Evolutionary conservation across 2,888 invertebrate species (phyloP).

Genomic region (Morpho deidamia): DNA sequence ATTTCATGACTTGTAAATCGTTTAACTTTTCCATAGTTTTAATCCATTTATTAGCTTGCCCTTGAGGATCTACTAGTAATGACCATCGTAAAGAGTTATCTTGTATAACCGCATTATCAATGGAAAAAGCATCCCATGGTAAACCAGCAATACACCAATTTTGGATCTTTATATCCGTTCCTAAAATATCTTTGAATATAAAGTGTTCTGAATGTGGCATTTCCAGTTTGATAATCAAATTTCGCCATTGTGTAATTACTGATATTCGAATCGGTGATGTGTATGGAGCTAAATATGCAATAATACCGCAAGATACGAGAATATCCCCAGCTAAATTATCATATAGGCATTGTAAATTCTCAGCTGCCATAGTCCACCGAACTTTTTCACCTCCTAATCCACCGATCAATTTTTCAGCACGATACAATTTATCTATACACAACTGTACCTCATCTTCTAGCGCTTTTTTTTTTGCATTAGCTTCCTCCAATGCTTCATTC

Average conservation of each 20-base stretch:
- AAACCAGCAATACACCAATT: conserved; percentile 90
- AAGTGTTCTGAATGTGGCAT: conserved; percentile 89
- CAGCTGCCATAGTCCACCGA: conserved; percentile 89
- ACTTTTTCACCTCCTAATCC: conserved; percentile 93
- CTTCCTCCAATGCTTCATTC: conserved; percentile 82
- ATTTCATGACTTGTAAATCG: conserved; percentile 84
- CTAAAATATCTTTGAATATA: conserved; percentile 85
- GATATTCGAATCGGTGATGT: conserved; percentile 82
- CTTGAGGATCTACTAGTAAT: conserved; percentile 89
- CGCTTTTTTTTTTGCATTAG: conserved; percentile 81
- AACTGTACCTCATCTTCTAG: conserved; percentile 86
- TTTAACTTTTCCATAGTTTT: conserved; percentile 88
- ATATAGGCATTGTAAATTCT: conserved; percentile 84
- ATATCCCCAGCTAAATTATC: conserved; percentile 94
- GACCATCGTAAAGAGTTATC: conserved; percentile 88
- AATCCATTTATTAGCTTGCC: conserved; percentile 92
- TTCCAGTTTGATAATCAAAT: conserved; percentile 80
- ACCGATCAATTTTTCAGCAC: conserved; percentile 92
- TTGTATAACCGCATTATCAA: conserved; percentile 91
- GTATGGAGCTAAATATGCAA: conserved; percentile 93
- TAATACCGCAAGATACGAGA: conserved; percentile 90
- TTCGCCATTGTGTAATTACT: conserved; percentile 84
- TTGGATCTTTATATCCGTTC: conserved; percentile 91
- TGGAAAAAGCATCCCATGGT: conserved; percentile 89
- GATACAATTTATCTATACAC: conserved; percentile 89